Percentiles rank a stretch among this genome's conserved stretches.
phyloP scores from a whole-genome alignment of 2,113 vertebrate genomes.

The Cynoglossus semilaevis region DNA sequence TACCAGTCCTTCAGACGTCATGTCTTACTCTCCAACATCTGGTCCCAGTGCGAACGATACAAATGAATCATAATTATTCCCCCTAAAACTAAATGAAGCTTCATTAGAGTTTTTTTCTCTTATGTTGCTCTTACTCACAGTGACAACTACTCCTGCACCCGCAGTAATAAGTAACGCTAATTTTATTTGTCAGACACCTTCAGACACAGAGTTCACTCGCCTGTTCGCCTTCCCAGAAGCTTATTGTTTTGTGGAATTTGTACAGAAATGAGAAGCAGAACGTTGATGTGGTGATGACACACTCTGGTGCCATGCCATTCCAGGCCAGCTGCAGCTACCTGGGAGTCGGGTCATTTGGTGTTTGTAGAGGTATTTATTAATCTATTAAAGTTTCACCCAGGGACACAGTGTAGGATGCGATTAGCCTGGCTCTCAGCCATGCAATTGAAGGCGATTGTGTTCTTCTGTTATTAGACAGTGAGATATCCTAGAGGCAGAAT shows the following conservation, averaged over 20 bases:
- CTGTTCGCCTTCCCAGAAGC: conserved; percentile 40
- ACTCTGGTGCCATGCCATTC: conserved; percentile 43
- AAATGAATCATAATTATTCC: conserved; percentile 5
- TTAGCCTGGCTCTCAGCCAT: conserved; percentile 38
- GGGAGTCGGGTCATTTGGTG: conserved; percentile 42
- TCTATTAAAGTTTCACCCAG: conserved; percentile 53
- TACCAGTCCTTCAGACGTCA: neutral
- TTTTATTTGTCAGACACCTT: conserved; percentile 36
- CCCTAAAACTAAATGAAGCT: conserved; percentile 12
- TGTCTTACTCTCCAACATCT: neutral
- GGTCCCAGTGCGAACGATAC: neutral
- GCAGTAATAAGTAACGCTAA: conserved; percentile 5
- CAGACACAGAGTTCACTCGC: conserved; percentile 28
- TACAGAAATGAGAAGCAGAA: conserved; percentile 36
- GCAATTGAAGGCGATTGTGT: conserved; percentile 22
- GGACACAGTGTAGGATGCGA: conserved; percentile 32
- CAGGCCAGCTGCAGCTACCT: conserved; percentile 35
- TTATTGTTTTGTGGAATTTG: conserved; percentile 17
- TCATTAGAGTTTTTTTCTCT: neutral
- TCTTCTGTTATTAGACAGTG: conserved; percentile 42
- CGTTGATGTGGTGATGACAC: conserved; percentile 33
- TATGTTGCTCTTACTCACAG: conserved; percentile 13
- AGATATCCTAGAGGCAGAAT: conserved; percentile 36
- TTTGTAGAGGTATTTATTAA: conserved; percentile 64
- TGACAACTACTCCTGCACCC: conserved; percentile 7